phyloP scores from a whole-genome alignment of 2,797 vertebrate species.

The Schizothorax lantsangensis region DNA sequence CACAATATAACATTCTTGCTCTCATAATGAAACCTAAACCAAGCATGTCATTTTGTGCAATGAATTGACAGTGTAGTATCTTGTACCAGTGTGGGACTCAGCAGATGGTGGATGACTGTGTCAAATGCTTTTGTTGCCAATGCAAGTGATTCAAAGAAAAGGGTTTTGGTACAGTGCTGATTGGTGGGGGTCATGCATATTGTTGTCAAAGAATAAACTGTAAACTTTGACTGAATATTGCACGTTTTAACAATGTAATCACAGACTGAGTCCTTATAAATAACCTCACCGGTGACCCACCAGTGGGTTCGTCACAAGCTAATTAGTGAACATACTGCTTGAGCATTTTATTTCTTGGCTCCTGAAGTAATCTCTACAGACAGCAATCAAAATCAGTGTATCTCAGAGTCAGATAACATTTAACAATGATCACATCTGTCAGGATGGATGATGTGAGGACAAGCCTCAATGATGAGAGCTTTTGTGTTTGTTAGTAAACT shows the following conservation, averaged over 20 bases:
- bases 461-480: not conserved
- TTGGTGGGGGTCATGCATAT: not conserved
- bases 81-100: not conserved
- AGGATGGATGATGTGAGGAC: not conserved
- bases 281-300: not conserved
- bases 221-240: not conserved
- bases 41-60: not conserved
- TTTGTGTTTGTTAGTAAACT: not conserved
- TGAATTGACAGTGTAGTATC: not conserved
- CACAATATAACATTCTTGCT: too few species aligned
- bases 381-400: not conserved
- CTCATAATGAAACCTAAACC: constrained; percentile 1
- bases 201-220: not conserved
- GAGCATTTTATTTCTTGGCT: not conserved
- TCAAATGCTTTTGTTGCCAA: constrained; percentile 2
- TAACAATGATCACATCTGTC: not conserved
- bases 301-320: not conserved
- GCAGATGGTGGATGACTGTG: not conserved
- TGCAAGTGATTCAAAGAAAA: constrained; percentile 1
- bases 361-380: not conserved
- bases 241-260: not conserved
- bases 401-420: not conserved
- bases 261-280: not conserved
- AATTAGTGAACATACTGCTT: not conserved
- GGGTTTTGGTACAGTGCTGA: not conserved